Conservation (phyloP, 1,140 invertebrate genomes). For the Scaptodrosophila lebanonensis region DNA sequence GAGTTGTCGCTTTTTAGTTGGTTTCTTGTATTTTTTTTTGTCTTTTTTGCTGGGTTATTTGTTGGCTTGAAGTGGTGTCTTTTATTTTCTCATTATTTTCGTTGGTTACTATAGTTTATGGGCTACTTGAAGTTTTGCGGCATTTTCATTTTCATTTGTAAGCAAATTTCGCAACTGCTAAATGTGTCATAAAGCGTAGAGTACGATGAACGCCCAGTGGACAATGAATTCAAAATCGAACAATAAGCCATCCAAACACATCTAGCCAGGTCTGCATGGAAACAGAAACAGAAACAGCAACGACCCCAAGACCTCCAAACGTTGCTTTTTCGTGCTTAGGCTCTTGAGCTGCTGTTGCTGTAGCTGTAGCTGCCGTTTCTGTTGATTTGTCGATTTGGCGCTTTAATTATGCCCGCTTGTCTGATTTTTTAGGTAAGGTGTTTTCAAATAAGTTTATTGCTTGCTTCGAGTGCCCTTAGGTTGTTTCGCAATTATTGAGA, state of each 20-base stretch:
- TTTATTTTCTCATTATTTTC: constrained; percentile 48
- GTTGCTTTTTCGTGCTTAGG: no score
- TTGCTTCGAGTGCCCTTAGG: constrained; percentile 59
- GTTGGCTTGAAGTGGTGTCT: constrained; percentile 18
- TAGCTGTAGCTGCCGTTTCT: constrained; percentile 42
- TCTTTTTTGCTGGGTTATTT: constrained; percentile 11
- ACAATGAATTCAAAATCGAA: constrained; percentile 20
- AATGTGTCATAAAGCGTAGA: constrained; percentile 10
- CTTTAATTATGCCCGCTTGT: constrained; percentile 39
- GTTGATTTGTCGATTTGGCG: constrained; percentile 50
- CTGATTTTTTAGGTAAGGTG: constrained; percentile 36
- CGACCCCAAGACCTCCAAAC: no score
- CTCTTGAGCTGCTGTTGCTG: no score
- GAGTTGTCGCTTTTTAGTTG: constrained; percentile 19
- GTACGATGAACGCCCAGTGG: not conserved
- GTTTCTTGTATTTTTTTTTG: constrained; percentile 24
- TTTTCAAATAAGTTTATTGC: constrained; percentile 32
- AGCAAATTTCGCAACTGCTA: constrained; percentile 34
- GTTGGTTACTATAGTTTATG: constrained; percentile 28
- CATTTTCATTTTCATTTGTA: constrained; percentile 33
- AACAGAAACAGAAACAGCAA: no score
- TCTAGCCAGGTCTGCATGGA: no score
- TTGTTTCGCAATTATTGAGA: constrained; percentile 52
- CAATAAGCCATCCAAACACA: constrained; percentile 3
- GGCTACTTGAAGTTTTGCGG: constrained; percentile 27